phyloP scores from a whole-genome alignment of 2,113 vertebrate genomes.

The Ceyx melanurus region DNA sequence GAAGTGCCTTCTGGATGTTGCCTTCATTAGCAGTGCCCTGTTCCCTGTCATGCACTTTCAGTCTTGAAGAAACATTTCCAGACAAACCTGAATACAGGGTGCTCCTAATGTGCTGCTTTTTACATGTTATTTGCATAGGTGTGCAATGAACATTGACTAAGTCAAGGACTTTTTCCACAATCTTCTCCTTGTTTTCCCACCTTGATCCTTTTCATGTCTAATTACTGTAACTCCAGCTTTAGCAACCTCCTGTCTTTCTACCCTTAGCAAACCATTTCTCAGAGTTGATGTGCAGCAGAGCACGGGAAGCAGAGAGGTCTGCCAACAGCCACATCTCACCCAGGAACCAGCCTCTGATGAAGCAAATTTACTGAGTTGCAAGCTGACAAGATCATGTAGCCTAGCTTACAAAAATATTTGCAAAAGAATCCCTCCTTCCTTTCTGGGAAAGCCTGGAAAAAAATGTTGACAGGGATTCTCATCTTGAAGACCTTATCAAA shows the following conservation, averaged over 20 bases:
- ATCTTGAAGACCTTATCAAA: not conserved
- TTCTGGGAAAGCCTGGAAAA: not conserved
- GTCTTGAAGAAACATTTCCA: conserved; percentile 42
- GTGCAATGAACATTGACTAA: not conserved
- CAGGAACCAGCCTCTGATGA: not conserved
- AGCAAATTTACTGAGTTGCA: not conserved
- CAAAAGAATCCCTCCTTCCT: not conserved
- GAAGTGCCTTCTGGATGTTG: conserved; percentile 58
- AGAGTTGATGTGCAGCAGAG: not conserved
- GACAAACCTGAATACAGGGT: conserved; percentile 31
- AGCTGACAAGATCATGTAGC: not conserved
- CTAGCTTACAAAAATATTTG: not conserved
- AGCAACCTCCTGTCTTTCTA: not conserved
- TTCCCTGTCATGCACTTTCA: conserved; percentile 45
- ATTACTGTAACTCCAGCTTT: not conserved
- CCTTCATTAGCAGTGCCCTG: conserved; percentile 35
- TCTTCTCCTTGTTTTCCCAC: not conserved
- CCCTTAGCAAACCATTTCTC: not conserved
- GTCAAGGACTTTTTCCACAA: not conserved
- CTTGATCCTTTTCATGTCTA: not conserved
- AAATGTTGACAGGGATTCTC: not conserved
- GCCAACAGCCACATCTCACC: not conserved
- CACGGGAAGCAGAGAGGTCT: not conserved
- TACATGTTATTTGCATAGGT: not conserved
- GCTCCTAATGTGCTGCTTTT: not conserved